These are phyloP conservation scores for Melanotus villosus DNA, from an alignment of 2,888 invertebrate genomes.

Conservation along the genomic window DNA sequence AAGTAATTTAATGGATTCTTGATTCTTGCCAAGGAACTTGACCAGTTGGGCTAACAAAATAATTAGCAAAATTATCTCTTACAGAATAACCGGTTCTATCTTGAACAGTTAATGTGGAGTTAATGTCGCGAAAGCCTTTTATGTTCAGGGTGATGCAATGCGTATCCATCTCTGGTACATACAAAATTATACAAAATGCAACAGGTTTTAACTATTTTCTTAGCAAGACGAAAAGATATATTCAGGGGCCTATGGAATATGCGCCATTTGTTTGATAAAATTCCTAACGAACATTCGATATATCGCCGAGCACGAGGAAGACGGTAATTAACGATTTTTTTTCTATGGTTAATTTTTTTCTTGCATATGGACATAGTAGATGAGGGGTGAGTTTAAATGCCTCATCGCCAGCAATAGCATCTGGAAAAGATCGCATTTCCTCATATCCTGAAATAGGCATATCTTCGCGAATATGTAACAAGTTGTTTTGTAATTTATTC, in stretches of 20 bases:
- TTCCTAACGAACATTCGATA: slow-evolving; percentile 15
- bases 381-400: slow-evolving; percentile 17
- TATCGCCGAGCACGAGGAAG: slow-evolving; percentile 1
- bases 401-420: slow-evolving; percentile 24
- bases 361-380: slow-evolving; percentile 22
- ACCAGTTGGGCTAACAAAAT: too few species aligned
- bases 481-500: background rate
- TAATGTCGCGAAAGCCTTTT: too few species aligned
- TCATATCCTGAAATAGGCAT: background rate
- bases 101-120: too few species aligned
- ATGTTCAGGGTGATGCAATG: too few species aligned
- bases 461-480: background rate
- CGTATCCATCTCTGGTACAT: slow-evolving; percentile 8
- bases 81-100: too few species aligned
- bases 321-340: slow-evolving; percentile 25
- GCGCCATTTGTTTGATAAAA: slow-evolving; percentile 20
- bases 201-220: slow-evolving; percentile 13
- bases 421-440: background rate
- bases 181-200: slow-evolving; percentile 26
- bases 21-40: too few species aligned
- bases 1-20: too few species aligned
- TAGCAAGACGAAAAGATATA: background rate
- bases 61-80: too few species aligned
- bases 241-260: slow-evolving; percentile 11
- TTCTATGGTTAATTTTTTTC: background rate